Base-by-base conservation (phyloP, 2,113 vertebrate genomes). In the Castor canadensis region DNA sequence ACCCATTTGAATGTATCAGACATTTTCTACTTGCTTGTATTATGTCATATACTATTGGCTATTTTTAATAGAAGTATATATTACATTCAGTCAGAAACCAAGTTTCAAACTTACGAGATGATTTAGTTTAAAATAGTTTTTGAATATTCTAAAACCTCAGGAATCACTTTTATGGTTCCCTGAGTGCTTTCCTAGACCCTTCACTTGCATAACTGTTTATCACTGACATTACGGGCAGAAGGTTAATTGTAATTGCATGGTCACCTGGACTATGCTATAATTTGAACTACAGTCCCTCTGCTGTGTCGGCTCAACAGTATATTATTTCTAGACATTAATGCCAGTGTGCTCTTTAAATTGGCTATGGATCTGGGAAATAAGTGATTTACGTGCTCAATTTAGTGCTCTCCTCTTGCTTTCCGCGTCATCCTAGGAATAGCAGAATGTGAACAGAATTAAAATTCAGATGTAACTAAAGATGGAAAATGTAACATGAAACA, bases 221-320 rank as follows among this genome's bases (percentile, higher is more conserved):
- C 98, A 97, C 96, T 97, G 96, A 93, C 96, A 93, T 60, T 96
- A 98, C 0, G 47, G 96, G 98, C 97, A 96, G 96, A 94, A 97
- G 97, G 98, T 98, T 99, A 98, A 99, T 98, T 98, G 97, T 98
- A 98, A 99, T 98, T 98, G 97, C 80, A 75, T 15, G 58, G 98
- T 98, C 98, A 98, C 98, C 97, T 97, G 88, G 95, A 97, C 97
- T 84, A 62, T 85, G 95, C 96, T 98, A 91, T 98, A 96, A 98
- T 98, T 96, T 97, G 97, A 98, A 98, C 98, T 97, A 67, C 96
- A 97, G 93, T 98, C 89, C 96, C 97, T 98, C 94, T 96, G 93
- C 98, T 97, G 96, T 95, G 96, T 97, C 71, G 94, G 96, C 97
- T 95, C 52, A 19, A 93, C 98, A 98, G 93, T 98, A 97, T 98